phyloP scores from a whole-genome alignment of 92 coral and sea anemone genomes.

The Porites cylindrica region DNA sequence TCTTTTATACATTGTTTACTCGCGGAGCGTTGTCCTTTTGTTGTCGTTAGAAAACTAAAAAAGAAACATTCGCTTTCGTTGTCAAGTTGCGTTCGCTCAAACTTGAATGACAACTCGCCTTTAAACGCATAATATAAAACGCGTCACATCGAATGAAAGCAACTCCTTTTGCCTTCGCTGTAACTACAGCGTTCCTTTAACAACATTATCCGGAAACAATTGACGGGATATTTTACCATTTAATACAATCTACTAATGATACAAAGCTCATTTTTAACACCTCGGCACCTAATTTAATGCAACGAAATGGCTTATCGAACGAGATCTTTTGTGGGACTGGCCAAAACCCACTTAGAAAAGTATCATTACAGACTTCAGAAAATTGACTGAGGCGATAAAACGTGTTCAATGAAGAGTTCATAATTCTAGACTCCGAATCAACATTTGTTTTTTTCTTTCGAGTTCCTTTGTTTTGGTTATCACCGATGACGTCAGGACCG shows the following conservation, averaged over 20 bases:
- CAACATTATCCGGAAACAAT: constrained; percentile 20
- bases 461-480: background rate
- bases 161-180: background rate
- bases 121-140: background rate
- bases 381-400: background rate
- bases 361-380: background rate
- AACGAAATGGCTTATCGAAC: background rate
- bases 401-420: constrained; percentile 12
- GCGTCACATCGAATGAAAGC: background rate
- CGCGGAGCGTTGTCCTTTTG: constrained; percentile 58
- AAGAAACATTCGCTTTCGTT: background rate
- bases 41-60: constrained; percentile 34
- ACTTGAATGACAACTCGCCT: background rate
- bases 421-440: constrained; percentile 19
- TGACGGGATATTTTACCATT: background rate
- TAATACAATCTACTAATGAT: background rate
- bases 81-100: background rate
- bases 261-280: background rate
- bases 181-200: constrained; percentile 2
- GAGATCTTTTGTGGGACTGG: background rate
- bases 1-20: constrained; percentile 73
- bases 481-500: constrained; percentile 38
- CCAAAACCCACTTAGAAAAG: background rate
- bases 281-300: background rate
- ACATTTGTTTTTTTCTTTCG: constrained; percentile 23